Conservation (phyloP, 2,113 vertebrate genomes). For the Plestiodon gilberti region DNA sequence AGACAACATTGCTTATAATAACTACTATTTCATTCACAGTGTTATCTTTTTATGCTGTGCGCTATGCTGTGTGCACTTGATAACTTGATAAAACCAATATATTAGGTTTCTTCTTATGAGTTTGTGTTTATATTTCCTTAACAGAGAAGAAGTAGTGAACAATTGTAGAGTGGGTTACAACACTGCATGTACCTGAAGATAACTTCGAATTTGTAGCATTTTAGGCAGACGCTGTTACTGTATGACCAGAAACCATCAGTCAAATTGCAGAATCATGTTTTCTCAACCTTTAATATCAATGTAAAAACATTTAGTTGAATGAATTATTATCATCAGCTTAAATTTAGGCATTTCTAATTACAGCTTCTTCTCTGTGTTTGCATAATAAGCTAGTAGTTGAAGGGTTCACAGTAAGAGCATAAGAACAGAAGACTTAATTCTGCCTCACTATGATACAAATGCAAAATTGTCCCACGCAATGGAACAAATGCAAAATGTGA, state of each 20-base stretch:
- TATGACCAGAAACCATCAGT: background rate
- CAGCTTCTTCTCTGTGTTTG: background rate
- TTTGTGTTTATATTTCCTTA: background rate
- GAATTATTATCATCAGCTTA: background rate
- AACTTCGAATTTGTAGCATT: background rate
- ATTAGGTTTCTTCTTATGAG: background rate
- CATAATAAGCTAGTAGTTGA: background rate
- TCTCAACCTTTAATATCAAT: background rate
- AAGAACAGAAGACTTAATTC: background rate
- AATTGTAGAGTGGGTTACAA: background rate
- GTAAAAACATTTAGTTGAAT: background rate
- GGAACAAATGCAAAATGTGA: too few relatives aligned
- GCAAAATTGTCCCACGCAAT: background rate
- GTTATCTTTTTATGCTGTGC: background rate
- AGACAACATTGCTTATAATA: background rate
- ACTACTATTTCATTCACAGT: background rate
- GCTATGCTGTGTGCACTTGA: background rate
- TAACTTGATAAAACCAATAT: background rate
- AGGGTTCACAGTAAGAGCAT: background rate
- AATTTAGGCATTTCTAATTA: background rate
- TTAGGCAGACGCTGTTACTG: rapidly evolving
- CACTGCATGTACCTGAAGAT: rapidly evolving
- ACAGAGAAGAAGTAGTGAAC: background rate
- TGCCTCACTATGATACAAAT: background rate
- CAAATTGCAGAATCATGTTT: background rate